phyloP scores from a whole-genome alignment of 2,797 vertebrate genomes.

The Enteromius fasciolatus region DNA sequence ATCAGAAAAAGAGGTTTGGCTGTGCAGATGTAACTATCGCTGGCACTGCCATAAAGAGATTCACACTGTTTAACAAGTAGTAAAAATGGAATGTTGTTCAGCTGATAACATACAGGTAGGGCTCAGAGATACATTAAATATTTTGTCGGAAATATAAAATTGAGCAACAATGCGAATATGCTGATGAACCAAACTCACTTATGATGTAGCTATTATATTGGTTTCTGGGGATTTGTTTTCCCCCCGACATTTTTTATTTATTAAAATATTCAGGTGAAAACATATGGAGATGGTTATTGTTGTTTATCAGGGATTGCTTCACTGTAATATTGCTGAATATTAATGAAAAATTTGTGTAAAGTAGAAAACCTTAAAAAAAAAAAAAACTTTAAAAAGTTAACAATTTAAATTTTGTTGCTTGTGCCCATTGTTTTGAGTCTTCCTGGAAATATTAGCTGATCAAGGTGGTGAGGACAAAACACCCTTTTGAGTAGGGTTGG shows the following conservation, averaged over 20 bases:
- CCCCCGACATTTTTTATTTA: not conserved
- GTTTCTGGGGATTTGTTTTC: not conserved
- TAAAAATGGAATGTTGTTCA: not conserved
- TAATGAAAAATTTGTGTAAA: not conserved
- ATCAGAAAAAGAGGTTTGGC: constrained; percentile 24
- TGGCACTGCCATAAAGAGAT: constrained; percentile 1
- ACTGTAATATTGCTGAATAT: not conserved
- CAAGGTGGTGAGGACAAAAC: not conserved
- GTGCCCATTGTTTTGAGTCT: not conserved
- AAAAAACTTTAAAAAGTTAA: too few relatives aligned
- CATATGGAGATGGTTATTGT: not conserved
- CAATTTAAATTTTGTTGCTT: not conserved
- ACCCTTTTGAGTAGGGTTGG: not conserved
- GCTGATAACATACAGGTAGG: not conserved
- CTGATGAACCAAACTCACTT: not conserved
- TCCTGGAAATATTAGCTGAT: not conserved
- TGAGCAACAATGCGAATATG: not conserved
- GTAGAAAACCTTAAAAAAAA: not conserved
- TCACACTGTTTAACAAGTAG: constrained; percentile 2
- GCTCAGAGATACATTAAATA: not conserved
- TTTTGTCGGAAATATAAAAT: not conserved
- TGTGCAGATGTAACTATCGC: not conserved
- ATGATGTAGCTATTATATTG: not conserved
- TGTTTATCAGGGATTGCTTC: not conserved
- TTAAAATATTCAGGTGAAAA: not conserved